Evolutionary conservation across 2,113 vertebrate genomes (phyloP).

Genomic region (Actinemys pallida): DNA sequence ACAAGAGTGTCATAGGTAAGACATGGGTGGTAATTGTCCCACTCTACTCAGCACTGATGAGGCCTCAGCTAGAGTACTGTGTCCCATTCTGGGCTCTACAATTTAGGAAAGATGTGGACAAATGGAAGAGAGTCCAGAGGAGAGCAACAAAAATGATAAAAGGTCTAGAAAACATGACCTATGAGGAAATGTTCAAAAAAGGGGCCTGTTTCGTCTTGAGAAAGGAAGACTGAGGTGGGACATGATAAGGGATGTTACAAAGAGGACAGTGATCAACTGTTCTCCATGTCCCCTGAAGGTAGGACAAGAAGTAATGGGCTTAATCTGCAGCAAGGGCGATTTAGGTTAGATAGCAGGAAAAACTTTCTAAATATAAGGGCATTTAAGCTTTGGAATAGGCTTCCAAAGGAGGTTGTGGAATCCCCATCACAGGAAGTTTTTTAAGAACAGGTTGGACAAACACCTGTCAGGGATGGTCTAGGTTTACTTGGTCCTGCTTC

Average conservation of each 20-base stretch:
- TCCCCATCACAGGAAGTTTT: too few relatives aligned
- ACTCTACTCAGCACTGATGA: not conserved
- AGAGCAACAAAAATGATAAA: not conserved
- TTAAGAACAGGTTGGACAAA: too few relatives aligned
- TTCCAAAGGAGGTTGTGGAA: too few relatives aligned
- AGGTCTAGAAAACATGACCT: not conserved
- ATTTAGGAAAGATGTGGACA: not conserved
- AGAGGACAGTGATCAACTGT: too few relatives aligned
- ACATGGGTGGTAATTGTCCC: not conserved
- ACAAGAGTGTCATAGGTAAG: not conserved
- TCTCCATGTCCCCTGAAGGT: too few relatives aligned
- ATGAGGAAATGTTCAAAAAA: not conserved
- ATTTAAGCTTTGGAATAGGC: too few relatives aligned
- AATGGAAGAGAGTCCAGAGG: not conserved
- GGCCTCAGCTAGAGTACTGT: not conserved
- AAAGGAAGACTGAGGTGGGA: constrained; percentile 9
- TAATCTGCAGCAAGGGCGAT: too few relatives aligned
- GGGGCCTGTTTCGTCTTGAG: not conserved
- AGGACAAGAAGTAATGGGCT: too few relatives aligned
- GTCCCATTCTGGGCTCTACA: not conserved
- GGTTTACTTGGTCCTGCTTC: too few relatives aligned
- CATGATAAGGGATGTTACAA: not conserved
- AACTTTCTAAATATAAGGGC: too few relatives aligned
- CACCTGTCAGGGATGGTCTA: too few relatives aligned
- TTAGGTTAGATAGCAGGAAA: too few relatives aligned